These are phyloP conservation scores for Melanophora roralis DNA, from an alignment of 2,888 invertebrate species.

Conservation along the genomic window DNA sequence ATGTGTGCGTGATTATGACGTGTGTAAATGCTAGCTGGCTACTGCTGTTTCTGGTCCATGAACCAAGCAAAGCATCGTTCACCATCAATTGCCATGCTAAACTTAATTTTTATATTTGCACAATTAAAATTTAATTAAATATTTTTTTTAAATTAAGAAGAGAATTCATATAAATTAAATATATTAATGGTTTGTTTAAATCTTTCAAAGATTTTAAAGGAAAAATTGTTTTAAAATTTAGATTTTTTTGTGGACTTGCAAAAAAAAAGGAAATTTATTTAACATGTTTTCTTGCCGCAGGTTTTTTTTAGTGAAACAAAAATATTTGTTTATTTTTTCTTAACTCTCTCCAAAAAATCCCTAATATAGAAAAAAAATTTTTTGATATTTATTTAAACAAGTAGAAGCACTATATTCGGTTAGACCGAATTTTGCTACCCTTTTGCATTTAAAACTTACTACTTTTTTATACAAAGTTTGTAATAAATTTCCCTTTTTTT, in stretches of 20 bases:
- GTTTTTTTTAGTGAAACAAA: too few species aligned
- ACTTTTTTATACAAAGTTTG: too few species aligned
- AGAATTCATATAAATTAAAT: constrained; percentile 10
- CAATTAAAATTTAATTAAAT: constrained; percentile 58
- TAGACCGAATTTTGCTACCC: too few species aligned
- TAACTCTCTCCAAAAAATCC: too few species aligned
- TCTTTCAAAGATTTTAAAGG: not conserved
- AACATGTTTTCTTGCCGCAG: too few species aligned
- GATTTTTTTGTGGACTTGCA: not conserved
- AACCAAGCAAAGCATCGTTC: not conserved
- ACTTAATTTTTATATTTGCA: constrained; percentile 16
- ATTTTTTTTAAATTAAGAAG: constrained; percentile 52
- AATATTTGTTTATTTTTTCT: too few species aligned
- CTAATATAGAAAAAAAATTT: too few species aligned
- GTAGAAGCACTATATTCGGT: too few species aligned
- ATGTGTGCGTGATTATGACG: not conserved
- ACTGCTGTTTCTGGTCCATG: not conserved
- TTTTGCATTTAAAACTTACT: too few species aligned
- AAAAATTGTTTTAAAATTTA: not conserved
- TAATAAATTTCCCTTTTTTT: too few species aligned
- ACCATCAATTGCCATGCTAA: not conserved
- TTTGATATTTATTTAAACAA: too few species aligned
- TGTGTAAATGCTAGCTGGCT: not conserved
- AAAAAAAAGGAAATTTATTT: not conserved
- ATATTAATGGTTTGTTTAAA: not conserved